Percentiles rank a stretch among this genome's conserved stretches.
Evolutionary conservation across 2,797 vertebrate genomes (phyloP).

Genomic region (Crocodylus rhombifer): DNA sequence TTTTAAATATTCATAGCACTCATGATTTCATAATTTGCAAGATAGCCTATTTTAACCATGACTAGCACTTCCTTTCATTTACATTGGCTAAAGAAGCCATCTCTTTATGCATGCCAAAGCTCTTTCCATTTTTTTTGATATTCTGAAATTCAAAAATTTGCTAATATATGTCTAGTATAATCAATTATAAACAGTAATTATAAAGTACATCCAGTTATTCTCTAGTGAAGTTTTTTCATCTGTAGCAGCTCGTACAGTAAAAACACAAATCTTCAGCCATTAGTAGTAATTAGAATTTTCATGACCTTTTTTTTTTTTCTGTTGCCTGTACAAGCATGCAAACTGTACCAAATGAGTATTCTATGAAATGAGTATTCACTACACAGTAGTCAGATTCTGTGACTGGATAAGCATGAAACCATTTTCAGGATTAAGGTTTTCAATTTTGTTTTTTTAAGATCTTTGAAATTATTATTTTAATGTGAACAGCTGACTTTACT

Average conservation of each 20-base stretch:
- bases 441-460: not conserved
- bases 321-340: not conserved
- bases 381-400: not conserved
- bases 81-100: not conserved
- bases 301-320: not conserved
- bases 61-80: not conserved
- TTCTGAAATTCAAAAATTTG: not conserved
- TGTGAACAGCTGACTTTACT: not conserved
- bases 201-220: not conserved
- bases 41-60: not conserved
- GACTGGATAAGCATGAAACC: not conserved
- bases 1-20: not conserved
- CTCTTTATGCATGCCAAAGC: too few species aligned
- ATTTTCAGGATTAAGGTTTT: not conserved
- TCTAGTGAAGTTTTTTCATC: not conserved
- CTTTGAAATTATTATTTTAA: not conserved
- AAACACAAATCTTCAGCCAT: not conserved
- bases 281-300: not conserved
- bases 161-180: accelerated
- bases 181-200: not conserved
- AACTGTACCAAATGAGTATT: not conserved
- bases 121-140: not conserved
- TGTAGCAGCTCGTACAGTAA: not conserved
- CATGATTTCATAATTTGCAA: not conserved
- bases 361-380: not conserved